Evolutionary conservation across 1,140 invertebrate species (phyloP).

Genomic region (Saccostrea glomerata): DNA sequence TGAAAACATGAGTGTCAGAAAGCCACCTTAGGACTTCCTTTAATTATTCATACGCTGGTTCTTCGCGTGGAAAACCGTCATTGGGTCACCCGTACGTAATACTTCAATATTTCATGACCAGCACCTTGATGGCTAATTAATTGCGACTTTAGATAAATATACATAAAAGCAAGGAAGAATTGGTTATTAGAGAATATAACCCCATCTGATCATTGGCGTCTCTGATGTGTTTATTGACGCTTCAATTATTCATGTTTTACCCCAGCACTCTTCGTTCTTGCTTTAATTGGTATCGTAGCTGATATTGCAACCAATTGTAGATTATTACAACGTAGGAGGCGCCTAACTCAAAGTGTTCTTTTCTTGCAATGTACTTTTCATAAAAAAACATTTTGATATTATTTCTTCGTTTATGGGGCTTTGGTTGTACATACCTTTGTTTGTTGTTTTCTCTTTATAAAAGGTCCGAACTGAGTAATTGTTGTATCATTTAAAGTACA

Average conservation of each 20-base stretch:
- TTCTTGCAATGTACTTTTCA: too few species aligned
- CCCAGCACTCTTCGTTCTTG: neutral
- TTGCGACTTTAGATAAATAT: slow-evolving; percentile 10
- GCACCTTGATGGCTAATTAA: neutral
- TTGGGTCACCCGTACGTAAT: neutral
- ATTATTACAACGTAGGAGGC: neutral
- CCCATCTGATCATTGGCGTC: neutral
- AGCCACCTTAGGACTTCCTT: neutral
- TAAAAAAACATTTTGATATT: too few species aligned
- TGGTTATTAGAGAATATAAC: neutral
- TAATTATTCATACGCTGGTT: slow-evolving; percentile 8
- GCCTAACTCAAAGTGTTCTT: too few species aligned
- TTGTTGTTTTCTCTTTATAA: too few species aligned
- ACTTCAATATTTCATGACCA: neutral
- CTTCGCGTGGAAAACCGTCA: neutral
- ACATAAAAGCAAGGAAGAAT: neutral
- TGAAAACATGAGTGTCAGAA: neutral
- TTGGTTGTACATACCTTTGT: too few species aligned
- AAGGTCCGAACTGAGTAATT: too few species aligned
- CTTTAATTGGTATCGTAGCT: neutral
- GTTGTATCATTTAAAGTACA: too few species aligned
- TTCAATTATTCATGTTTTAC: slow-evolving; percentile 26
- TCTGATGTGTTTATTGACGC: neutral
- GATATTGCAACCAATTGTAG: neutral
- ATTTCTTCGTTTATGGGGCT: too few species aligned